Conservation (phyloP, 2,113 vertebrate species). For the Mormyrus iriodes region DNA sequence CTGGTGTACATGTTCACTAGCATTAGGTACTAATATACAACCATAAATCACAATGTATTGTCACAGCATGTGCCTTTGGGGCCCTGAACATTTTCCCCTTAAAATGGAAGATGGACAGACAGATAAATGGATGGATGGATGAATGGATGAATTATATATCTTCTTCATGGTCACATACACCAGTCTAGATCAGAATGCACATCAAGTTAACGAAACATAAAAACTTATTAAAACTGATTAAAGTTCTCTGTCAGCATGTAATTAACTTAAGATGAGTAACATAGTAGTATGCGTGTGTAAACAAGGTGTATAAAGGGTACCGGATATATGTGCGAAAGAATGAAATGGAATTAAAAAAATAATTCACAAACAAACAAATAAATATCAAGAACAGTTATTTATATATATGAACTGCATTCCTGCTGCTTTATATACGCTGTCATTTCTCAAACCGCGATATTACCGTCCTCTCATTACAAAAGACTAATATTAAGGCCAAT, state of each 20-base stretch:
- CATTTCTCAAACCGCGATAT: background rate
- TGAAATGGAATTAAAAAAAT: background rate
- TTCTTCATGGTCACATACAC: background rate
- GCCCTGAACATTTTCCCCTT: background rate
- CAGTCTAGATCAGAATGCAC: background rate
- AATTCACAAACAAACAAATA: too few species aligned
- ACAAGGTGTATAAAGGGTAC: background rate
- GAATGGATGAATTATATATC: slow-evolving; percentile 46
- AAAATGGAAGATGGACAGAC: background rate
- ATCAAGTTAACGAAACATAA: background rate
- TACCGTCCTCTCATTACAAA: background rate
- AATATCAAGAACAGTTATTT: background rate
- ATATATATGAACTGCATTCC: background rate
- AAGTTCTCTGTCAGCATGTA: background rate
- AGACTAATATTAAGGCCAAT: background rate
- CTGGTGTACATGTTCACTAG: background rate
- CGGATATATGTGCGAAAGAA: background rate
- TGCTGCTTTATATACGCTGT: background rate
- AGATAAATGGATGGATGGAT: slow-evolving; percentile 56
- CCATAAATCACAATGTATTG: background rate
- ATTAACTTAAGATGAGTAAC: background rate
- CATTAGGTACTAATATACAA: background rate
- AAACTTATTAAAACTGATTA: background rate
- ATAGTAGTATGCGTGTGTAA: background rate
- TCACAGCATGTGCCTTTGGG: background rate